Evolutionary conservation across 2,113 vertebrate species (phyloP), one percentile per base, ranked within the genome.

Genomic region (Abramis brama): DNA sequence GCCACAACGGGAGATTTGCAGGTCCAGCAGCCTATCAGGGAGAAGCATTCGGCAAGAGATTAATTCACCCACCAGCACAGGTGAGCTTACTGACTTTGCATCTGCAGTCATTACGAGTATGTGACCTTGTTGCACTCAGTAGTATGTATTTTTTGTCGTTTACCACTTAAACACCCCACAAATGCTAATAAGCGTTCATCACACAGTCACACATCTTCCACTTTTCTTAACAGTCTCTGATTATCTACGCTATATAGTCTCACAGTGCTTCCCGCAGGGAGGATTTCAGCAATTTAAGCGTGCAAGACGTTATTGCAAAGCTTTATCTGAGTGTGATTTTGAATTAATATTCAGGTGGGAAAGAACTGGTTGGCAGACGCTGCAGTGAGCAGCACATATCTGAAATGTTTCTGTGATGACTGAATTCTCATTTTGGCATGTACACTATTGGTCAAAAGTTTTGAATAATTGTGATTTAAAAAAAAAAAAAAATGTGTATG

Each of bases 41-140:
- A 96, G 98, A 90, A 98, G 97, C 93, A 98, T 98, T 91, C 97
- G 98, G 87, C 97, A 98, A 82, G 98, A 99, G 94, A 98, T 99
- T 90, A 99, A 99, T 94, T 99, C 98, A 17, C 98, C 98, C 57
- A 99, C 98, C 88, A 99, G 98, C 93, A 99, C 98, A 97, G 98
- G 98, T 99, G 50, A 90, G 52, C 7, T 68, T 30, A 17, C 66
- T 70, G 84, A 25, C 25, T 0, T 57, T 0, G 27, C 45, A 11
- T 52, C n/a, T 82, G 43, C 25, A 76, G 43, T 25, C 43, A 39
- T 17, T 25, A 50, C 8, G 11, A 17, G n/a, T 27, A 9, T 76
- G 45, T 30, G 74, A 36, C 19, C n/a, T 59, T 36, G 52, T 57
- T 77, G 19, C 19, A 36, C 19, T 50, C 47, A 8, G 47, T 13